Conservation (phyloP, 92 coral and sea anemone genomes). For the Micromussa lordhowensis region DNA sequence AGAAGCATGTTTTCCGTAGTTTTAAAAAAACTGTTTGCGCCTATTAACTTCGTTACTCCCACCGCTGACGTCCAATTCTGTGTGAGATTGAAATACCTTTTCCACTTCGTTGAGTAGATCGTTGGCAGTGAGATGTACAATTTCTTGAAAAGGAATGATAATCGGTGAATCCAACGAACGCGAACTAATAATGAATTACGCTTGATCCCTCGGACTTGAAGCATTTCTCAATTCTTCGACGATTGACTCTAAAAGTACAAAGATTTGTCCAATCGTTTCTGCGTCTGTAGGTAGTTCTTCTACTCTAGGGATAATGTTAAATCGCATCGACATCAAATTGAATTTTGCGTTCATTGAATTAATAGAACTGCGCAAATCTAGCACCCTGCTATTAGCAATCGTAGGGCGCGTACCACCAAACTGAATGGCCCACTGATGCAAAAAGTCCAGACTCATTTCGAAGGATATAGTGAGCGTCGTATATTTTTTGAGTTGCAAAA, state of each 20-base stretch:
- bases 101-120: conserved; percentile 2
- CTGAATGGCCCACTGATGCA: neutral
- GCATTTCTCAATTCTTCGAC: neutral
- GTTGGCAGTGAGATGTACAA: neutral
- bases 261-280: neutral
- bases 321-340: neutral
- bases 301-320: neutral
- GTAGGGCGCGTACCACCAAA: conserved; percentile 5
- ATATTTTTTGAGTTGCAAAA: no score
- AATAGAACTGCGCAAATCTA: neutral
- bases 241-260: neutral
- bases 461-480: neutral
- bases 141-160: conserved; percentile 1
- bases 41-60: neutral
- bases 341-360: neutral
- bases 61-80: neutral
- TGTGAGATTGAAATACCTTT: neutral
- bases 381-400: neutral
- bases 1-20: neutral
- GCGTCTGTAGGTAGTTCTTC: neutral
- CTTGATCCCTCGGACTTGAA: neutral
- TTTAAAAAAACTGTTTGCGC: neutral
- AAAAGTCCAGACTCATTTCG: neutral
- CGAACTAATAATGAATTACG: neutral
- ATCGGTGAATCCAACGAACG: neutral